These are phyloP conservation scores for Oryzias dopingdopingensis DNA, from an alignment of 2,797 vertebrate species.

Conservation along the genomic window DNA sequence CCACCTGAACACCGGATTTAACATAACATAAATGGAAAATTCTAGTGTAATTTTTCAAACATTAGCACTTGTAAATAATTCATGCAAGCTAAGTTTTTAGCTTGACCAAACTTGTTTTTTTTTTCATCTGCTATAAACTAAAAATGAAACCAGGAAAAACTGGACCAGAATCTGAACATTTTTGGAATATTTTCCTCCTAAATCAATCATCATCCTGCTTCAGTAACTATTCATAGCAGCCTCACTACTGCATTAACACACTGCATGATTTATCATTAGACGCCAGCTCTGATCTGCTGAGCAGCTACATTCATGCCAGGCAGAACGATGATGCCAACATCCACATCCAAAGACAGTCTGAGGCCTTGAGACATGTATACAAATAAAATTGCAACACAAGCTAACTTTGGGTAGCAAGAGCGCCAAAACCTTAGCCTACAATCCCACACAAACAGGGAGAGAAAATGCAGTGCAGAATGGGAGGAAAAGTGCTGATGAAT, in stretches of 20 bases:
- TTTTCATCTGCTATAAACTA: constrained; percentile 29
- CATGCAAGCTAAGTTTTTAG: constrained; percentile 1
- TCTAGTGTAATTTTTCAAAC: too few species aligned
- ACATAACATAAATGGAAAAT: not conserved
- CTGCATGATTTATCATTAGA: constrained; percentile 72
- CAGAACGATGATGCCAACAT: constrained; percentile 54
- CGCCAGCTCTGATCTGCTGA: constrained; percentile 67
- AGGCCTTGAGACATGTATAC: constrained; percentile 57
- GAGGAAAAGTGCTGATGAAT: constrained; percentile 71
- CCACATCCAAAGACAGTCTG: constrained; percentile 58
- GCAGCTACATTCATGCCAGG: constrained; percentile 67
- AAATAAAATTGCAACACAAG: constrained; percentile 70
- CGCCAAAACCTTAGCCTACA: constrained; percentile 54
- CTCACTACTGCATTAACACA: constrained; percentile 64
- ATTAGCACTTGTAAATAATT: too few species aligned
- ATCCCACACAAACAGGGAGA: constrained; percentile 30
- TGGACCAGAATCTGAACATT: constrained; percentile 41
- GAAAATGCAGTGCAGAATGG: constrained; percentile 40
- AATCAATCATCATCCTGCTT: constrained; percentile 55
- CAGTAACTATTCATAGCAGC: constrained; percentile 65
- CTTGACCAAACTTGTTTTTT: constrained; percentile 4
- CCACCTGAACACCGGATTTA: constrained; percentile 39
- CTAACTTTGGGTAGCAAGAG: constrained; percentile 53
- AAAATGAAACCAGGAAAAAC: constrained; percentile 14
- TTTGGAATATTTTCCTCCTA: constrained; percentile 34